Base-by-base conservation (phyloP, 2,888 invertebrate genomes). In the Diarsia mendica region DNA sequence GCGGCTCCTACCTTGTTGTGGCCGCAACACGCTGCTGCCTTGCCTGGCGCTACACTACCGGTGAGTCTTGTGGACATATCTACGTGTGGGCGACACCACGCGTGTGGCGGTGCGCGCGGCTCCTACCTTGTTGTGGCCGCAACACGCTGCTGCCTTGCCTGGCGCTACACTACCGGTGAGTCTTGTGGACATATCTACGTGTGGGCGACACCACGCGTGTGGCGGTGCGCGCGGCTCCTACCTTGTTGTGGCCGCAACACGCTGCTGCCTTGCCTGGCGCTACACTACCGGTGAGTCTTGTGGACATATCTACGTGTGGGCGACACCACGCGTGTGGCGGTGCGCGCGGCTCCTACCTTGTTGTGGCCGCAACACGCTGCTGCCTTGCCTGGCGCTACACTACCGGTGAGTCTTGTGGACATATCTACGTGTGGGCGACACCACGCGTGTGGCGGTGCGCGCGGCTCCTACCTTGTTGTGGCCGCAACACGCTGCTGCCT, bases 91-190 rank as follows among this genome's bases (percentile, higher is more conserved):
- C 5, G 95, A 92, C 89, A 88, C 90, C 0, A 89, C 94, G 58
- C 93, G 95, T 9, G 91, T 96, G 77, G 85, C 90, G 0, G 95
- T 96, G 48, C 91, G 95, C 46, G 95, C 95, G 9, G 95, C 95
- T 51, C 96, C 96, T 5, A 49, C 86, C 13, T 80, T 96, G 18
- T 80, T 94, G 84, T 96, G 96, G 96, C 96, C 96, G 0, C 48
- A 10, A 0, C 78, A 88, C 46, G 95, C 90, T 9, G 95, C 95
- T 2, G 93, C 92, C 0, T 80, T 95, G 0, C 78, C 91, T 2
- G 90, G 90, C 2, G 92, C 94, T 18, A 90, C 91, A 0, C 67
- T 95, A 8, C 96, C 96, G 74, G 96, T 96, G 69, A 75, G 84
- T 86, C n/a, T 53, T 4, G n/a, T 44, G 44, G 44, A 23, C 3